Conservation (phyloP, 2,797 vertebrate species). For the Sus cebifrons region DNA sequence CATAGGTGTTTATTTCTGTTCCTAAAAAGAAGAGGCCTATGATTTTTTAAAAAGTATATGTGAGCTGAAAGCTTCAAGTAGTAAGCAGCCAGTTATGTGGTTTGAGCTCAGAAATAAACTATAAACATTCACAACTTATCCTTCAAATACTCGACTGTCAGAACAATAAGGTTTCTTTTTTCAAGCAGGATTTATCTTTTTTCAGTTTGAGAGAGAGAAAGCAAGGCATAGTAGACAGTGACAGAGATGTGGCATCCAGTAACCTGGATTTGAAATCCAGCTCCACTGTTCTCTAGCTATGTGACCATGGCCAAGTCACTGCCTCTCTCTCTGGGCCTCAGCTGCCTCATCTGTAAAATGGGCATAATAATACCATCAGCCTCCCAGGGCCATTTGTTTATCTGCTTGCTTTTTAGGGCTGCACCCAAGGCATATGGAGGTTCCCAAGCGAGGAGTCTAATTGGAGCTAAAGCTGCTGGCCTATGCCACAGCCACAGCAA, state of each 20-base stretch:
- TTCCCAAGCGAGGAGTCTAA: no score
- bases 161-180: background rate
- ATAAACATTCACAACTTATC: conserved; percentile 60
- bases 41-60: background rate
- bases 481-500: no score
- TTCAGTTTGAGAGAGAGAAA: background rate
- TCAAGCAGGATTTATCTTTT: background rate
- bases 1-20: background rate
- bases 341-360: conserved; percentile 57
- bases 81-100: background rate
- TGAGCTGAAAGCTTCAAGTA: conserved; percentile 15
- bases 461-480: no score
- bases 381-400: background rate
- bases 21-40: background rate
- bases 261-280: background rate
- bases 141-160: background rate
- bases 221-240: background rate
- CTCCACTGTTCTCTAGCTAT: background rate
- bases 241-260: background rate
- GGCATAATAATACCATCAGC: background rate
- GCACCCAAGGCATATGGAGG: no score
- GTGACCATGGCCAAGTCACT: background rate
- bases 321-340: background rate
- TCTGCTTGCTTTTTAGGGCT: no score
- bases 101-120: conserved; percentile 59